These are phyloP conservation scores for Stomatorhinus walkeri DNA, from an alignment of 2,797 vertebrate genomes.

Conservation along the genomic window DNA sequence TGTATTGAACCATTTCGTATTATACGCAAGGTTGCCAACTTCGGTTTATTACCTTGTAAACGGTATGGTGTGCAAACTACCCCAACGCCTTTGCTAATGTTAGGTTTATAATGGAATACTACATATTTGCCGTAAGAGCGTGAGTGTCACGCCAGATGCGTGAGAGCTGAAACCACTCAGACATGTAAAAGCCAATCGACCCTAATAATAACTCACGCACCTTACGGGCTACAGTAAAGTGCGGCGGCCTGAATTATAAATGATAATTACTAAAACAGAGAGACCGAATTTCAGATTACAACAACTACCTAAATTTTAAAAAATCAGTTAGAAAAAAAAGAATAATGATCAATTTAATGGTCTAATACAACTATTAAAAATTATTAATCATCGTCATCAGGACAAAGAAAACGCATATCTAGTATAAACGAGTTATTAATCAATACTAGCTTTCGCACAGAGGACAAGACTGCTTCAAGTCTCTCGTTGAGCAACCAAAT, in stretches of 20 bases:
- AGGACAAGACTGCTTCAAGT: background rate
- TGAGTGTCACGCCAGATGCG: background rate
- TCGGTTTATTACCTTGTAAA: background rate
- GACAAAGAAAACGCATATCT: background rate
- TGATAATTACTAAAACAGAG: background rate
- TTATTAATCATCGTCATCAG: background rate
- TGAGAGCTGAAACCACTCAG: background rate
- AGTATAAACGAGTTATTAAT: background rate
- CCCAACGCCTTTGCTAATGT: background rate
- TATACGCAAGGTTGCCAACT: background rate
- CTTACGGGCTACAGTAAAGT: background rate
- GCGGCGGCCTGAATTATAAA: background rate
- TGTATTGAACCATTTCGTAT: background rate
- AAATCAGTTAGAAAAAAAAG: background rate
- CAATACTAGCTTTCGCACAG: background rate
- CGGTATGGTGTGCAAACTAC: background rate
- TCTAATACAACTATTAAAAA: background rate
- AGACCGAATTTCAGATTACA: background rate
- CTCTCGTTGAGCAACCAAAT: background rate
- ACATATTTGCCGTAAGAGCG: background rate
- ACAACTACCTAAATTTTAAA: background rate
- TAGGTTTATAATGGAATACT: background rate
- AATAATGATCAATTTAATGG: background rate
- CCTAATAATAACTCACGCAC: background rate
- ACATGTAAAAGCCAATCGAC: background rate